Base-by-base conservation (phyloP, 2,113 vertebrate genomes). In the Cheilinus undulatus region DNA sequence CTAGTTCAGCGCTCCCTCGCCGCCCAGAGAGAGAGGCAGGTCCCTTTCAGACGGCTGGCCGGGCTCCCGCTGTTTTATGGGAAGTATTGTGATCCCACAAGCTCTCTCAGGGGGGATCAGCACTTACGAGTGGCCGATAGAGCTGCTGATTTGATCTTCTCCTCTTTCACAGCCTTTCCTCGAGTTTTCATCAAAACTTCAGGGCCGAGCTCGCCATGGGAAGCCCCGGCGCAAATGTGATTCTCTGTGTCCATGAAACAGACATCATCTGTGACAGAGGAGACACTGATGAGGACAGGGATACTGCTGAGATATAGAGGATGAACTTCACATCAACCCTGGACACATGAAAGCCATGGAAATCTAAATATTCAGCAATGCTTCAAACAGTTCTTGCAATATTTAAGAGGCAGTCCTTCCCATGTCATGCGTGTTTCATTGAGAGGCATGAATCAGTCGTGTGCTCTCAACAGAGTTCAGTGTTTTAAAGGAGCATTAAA, bases 41-140 rank as follows among this genome's bases (percentile, higher is more conserved):
- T 80, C 73, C 77, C 83, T 87, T 91, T 90, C 90, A 90, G 83
- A 81, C 3, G 52, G 45, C 80, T 84, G 77, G 60, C 75, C 54
- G 19, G 63, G 72, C 86, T 89, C 89, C 92, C 46, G 78, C 87
- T 90, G 91, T 92, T 92, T 92, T 90, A 92, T 84, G 75, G 83
- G 84, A 80, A 87, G 90, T 78, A 91, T 90, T 91, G 91, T 91
- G 87, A 85, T 91, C 84, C 78, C 73, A 22, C 83, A 56, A 86
- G 79, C 71, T 82, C 82, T 89, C 83, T 85, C 74, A 30, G 76
- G 73, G 73, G 78, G 80, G 80, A 81, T 82, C 89, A 62, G 81
- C 82, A 73, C 88, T 89, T 84, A 91, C 63, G 61, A 86, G 84
- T 73, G n/a, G 76, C 80, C 58, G 81, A 80, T 76, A 59, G 85